Conservation (phyloP, 2,888 invertebrate genomes). For the Schizaphis graminum region DNA sequence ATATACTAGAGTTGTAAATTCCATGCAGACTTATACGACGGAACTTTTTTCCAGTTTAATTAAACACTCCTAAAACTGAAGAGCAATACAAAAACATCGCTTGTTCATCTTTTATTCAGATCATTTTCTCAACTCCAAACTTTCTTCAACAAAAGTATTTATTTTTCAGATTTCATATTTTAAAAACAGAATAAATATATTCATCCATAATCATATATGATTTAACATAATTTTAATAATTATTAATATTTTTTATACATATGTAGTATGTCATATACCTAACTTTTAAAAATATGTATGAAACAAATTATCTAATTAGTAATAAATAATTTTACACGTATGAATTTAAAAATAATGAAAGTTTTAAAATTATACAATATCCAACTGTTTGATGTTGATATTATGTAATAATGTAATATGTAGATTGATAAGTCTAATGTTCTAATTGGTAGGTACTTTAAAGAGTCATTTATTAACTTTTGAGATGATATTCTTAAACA, state of each 20-base stretch:
- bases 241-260: not conserved
- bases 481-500: not conserved
- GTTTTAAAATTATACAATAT: not conserved
- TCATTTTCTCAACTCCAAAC: not conserved
- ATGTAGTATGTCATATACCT: not conserved
- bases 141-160: constrained; percentile 25
- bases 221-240: not conserved
- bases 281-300: not conserved
- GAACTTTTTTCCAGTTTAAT: constrained; percentile 21
- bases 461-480: not conserved
- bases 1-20: not conserved
- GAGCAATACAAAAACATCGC: not conserved
- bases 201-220: not conserved
- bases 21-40: not conserved
- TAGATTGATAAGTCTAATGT: not conserved
- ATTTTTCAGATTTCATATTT: constrained; percentile 25
- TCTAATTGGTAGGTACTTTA: not conserved
- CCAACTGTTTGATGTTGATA: not conserved
- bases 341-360: not conserved
- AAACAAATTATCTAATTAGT: not conserved
- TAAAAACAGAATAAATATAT: not conserved
- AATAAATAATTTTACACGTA: not conserved
- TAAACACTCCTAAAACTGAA: constrained; percentile 23
- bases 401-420: no score
- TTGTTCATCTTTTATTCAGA: constrained; percentile 52